Conservation (phyloP, 1,140 invertebrate genomes). For the Hyposmocoma kahamanoa region DNA sequence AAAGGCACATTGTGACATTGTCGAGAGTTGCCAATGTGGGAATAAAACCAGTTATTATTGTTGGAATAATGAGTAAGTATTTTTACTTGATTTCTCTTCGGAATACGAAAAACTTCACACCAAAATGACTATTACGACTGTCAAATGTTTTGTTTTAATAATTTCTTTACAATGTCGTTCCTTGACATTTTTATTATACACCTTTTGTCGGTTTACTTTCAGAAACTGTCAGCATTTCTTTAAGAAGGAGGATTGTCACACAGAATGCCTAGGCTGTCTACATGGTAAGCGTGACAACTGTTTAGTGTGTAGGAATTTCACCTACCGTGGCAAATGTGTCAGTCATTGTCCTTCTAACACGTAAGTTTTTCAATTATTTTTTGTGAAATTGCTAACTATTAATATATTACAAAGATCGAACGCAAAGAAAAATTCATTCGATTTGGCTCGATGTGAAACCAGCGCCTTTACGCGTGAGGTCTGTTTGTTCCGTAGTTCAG, state of each 20-base stretch:
- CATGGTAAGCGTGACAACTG: constrained; percentile 30
- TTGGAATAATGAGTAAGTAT: constrained; percentile 46
- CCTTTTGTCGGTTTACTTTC: too few relatives aligned
- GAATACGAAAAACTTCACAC: too few relatives aligned
- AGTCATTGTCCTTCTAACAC: constrained; percentile 77
- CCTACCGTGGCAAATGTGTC: constrained; percentile 76
- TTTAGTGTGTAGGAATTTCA: constrained; percentile 43
- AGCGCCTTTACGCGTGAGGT: too few relatives aligned
- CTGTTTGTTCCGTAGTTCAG: too few relatives aligned
- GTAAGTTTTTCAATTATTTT: constrained; percentile 48
- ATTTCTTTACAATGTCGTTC: too few relatives aligned
- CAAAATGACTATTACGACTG: too few relatives aligned
- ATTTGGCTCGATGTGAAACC: too few relatives aligned
- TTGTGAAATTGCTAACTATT: constrained; percentile 3
- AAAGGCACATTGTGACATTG: constrained; percentile 23
- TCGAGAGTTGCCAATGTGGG: neutral
- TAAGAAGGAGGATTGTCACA: constrained; percentile 36
- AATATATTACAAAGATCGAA: too few relatives aligned
- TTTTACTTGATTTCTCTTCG: too few relatives aligned
- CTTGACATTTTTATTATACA: constrained; percentile 10
- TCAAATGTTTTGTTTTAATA: too few relatives aligned
- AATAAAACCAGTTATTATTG: constrained; percentile 28
- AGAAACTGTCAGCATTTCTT: constrained; percentile 56
- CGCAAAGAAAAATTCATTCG: too few relatives aligned
- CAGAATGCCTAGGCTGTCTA: constrained; percentile 48